A percentile compares a stretch with the other conserved stretches of the same genome.
Evolutionary conservation across 92 coral and sea anemone genomes (phyloP).

Genomic region (Isaurus tuberculatus): DNA sequence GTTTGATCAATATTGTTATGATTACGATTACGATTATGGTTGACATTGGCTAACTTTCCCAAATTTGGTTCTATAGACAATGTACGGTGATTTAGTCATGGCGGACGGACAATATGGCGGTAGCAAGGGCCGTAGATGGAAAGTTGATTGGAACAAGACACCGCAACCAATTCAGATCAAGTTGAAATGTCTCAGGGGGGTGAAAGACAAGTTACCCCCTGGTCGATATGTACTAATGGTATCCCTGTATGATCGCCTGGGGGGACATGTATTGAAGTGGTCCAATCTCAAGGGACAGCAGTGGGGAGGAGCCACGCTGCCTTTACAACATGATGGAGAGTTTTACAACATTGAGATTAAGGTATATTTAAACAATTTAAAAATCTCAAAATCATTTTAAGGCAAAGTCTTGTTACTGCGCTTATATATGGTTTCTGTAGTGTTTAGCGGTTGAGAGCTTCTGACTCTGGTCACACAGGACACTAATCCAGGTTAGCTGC

Average conservation of each 20-base stretch:
- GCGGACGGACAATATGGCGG: conserved; percentile 99
- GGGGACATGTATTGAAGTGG: conserved; percentile 99
- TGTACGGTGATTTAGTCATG: conserved; percentile 96
- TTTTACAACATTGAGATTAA: conserved; percentile 93
- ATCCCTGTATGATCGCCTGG: conserved; percentile 96
- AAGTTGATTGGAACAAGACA: conserved; percentile 98
- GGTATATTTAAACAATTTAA: conserved; percentile 51
- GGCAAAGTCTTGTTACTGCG: background rate
- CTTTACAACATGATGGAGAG: conserved; percentile 98
- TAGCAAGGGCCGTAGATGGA: conserved; percentile 97
- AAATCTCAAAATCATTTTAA: background rate
- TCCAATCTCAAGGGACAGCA: conserved; percentile 98
- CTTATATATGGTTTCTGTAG: too few relatives aligned
- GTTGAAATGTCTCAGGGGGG: conserved; percentile 92
- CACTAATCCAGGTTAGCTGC: too few relatives aligned
- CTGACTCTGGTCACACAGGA: too few relatives aligned
- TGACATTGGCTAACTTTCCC: background rate
- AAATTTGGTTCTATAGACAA: conserved; percentile 69
- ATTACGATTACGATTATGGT: too few relatives aligned
- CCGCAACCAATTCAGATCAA: conserved; percentile 99
- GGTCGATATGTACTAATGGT: conserved; percentile 99
- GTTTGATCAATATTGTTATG: too few relatives aligned
- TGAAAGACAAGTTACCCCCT: conserved; percentile 95
- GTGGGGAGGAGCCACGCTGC: conserved; percentile 99
- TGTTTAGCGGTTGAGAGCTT: too few relatives aligned